Conservation (phyloP, 2,888 invertebrate genomes). For the Smittia sp. region DNA sequence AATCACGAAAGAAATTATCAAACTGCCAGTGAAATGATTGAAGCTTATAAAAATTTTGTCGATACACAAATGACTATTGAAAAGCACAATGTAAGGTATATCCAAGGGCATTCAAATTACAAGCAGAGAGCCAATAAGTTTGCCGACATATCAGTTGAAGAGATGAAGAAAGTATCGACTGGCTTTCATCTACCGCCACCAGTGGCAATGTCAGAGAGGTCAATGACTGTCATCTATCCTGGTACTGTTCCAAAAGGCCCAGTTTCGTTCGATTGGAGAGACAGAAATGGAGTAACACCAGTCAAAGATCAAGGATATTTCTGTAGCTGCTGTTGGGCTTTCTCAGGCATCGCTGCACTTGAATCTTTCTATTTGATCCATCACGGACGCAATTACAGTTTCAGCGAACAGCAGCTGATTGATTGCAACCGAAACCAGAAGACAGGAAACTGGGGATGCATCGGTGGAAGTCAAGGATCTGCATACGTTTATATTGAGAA, state of each 20-base stretch:
- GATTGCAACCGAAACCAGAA: neutral
- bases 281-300: neutral
- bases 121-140: neutral
- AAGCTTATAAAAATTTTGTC: no score
- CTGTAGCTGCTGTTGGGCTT: neutral
- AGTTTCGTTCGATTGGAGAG: neutral
- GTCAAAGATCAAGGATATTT: constrained; percentile 2
- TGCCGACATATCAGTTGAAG: neutral
- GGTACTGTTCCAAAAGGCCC: neutral
- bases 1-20: no score
- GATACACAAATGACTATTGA: neutral
- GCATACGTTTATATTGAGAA: neutral
- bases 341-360: neutral
- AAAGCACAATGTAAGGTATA: neutral
- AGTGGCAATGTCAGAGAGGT: neutral
- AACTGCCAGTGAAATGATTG: no score
- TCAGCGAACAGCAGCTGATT: neutral
- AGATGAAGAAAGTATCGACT: no score
- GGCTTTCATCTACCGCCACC: neutral
- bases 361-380: neutral
- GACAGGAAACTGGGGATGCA: neutral
- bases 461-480: neutral
- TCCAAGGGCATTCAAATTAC: neutral
- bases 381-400: neutral
- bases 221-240: neutral